These are phyloP conservation scores for Hylaeus volcanicus DNA, from an alignment of 1,140 invertebrate species.

Conservation along the genomic window DNA sequence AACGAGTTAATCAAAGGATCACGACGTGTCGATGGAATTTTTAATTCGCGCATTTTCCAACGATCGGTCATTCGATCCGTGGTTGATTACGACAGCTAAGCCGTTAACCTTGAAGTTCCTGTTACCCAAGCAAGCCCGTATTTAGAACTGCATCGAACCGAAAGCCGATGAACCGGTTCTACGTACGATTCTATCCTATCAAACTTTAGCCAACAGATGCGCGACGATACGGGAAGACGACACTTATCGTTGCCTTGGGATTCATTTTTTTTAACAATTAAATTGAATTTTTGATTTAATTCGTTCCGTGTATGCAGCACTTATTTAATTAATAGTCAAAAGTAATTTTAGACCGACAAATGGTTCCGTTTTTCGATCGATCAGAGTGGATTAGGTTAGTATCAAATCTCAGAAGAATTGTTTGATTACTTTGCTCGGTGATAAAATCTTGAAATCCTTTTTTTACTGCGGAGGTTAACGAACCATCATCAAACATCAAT, in stretches of 20 bases:
- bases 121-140: slow-evolving; percentile 34
- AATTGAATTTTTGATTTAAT: no score
- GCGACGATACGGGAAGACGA: neutral
- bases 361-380: neutral
- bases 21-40: neutral
- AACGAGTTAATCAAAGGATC: neutral
- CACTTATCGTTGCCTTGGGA: neutral
- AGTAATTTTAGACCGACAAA: neutral
- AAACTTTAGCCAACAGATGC: neutral
- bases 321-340: no score
- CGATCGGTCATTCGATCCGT: slow-evolving; percentile 2
- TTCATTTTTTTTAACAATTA: neutral
- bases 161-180: slow-evolving; percentile 50
- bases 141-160: slow-evolving; percentile 41
- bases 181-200: slow-evolving; percentile 1
- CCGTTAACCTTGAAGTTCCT: slow-evolving; percentile 41
- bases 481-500: no score
- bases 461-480: no score
- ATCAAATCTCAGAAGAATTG: no score
- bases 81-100: slow-evolving; percentile 35
- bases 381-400: neutral
- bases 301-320: no score
- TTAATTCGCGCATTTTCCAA: slow-evolving; percentile 4
- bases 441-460: no score
- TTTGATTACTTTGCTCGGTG: no score